Base-by-base conservation (phyloP, 1,140 invertebrate genomes). In the Drosophila pallidifrons region DNA sequence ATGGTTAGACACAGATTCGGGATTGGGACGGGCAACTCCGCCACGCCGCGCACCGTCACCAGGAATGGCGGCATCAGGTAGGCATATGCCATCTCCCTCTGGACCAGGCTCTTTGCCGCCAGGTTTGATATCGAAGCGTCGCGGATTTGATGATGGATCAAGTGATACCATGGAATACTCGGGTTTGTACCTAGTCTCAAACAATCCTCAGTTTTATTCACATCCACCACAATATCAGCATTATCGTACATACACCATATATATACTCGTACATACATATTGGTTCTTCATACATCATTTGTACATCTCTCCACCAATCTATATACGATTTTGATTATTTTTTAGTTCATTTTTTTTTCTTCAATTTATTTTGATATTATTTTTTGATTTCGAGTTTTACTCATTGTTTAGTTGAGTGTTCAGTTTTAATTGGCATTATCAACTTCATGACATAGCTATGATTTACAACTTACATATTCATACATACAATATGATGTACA, bases 111-210 rank as follows among this genome's bases (percentile, higher is more conserved):
- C 96, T 75, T 93, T 98, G 82, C 96, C 96, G 16, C 96, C 96
- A 46, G 96, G 96, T 80, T 95, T 96, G 76, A 96, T 97, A 94
- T 95, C 95, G 72, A 96, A 96, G 91, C 95, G 96, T 81, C 94
- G 96, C 77, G 94, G 94, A 58, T 96, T 96, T 91, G 97, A 98
- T 93, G 97, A 98, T 93, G 95, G 95, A 55, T 96, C 96, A 83
- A 97, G 96, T 93, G 97, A 98, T 93, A 96, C 97, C 80, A 95
- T 97, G 95, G 96, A 97, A 93, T 97, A 97, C 93, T 96, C 95
- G 92, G 96, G 96, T 97, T 92, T 93, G 93, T 93, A 93, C 81
- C 72, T 81, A 66, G 68, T 59, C 74, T 77, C 75, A 75, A 83
- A 75, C 45, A 67, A 81, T 72, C 55, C 80, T 88, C 80, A 87